Percentiles rank a stretch among this genome's conserved stretches.
These are phyloP conservation scores for Vanessa atalanta DNA, from an alignment of 1,140 invertebrate genomes.

Conservation along the genomic window DNA sequence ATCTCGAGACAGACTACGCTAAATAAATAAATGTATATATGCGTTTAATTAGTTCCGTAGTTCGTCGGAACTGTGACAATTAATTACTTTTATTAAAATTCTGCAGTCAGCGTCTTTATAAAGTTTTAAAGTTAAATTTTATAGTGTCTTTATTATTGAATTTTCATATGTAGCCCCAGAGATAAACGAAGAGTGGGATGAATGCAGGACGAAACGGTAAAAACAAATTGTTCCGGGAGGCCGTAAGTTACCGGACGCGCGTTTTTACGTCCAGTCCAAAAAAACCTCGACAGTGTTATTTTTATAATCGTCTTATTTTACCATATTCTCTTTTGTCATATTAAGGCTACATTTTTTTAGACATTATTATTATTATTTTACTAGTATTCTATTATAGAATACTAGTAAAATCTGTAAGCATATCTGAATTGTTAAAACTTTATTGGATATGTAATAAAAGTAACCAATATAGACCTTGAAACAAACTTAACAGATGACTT, in stretches of 20 bases:
- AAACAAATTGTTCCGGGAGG: conserved; percentile 1
- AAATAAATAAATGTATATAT: conserved; percentile 11
- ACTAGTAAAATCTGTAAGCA: neutral
- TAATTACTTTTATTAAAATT: neutral
- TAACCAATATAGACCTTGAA: conserved; percentile 38
- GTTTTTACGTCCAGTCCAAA: neutral
- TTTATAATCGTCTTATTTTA: neutral
- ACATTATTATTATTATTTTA: no score
- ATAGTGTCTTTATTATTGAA: neutral
- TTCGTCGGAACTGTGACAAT: no score
- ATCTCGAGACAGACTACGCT: conserved; percentile 3
- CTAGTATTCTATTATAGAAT: no score
- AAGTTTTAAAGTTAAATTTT: neutral
- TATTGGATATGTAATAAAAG: conserved; percentile 25
- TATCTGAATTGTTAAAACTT: neutral
- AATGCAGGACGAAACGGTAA: neutral
- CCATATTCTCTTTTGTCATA: no score
- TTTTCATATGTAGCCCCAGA: neutral
- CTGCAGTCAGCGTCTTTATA: neutral
- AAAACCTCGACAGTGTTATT: neutral
- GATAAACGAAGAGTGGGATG: neutral
- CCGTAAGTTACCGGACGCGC: conserved; percentile 2
- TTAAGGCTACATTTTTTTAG: no score
- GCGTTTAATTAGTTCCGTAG: conserved; percentile 6
- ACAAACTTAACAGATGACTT: conserved; percentile 73